Base-by-base conservation (phyloP, 2,888 invertebrate genomes). In the Drosophila borealis region DNA sequence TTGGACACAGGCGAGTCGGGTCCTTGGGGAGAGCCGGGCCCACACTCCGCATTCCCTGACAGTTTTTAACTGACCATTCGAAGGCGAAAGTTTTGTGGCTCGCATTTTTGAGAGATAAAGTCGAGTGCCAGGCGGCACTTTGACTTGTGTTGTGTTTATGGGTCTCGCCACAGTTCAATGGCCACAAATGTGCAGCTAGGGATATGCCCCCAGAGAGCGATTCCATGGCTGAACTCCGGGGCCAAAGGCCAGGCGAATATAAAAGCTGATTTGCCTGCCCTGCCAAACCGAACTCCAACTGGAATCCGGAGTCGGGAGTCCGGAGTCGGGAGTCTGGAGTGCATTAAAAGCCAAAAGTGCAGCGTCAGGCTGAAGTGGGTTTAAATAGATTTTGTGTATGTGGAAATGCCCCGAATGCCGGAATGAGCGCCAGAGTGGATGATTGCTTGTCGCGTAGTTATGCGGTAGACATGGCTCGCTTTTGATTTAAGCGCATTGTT, bases 401-500 rank as follows among this genome's bases (percentile, higher is more conserved):
- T 5, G 29, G 25, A 29, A 50, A 41, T 62, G 59, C 25, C 36
- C 6, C 36, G 21, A 44, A 17, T 33, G 9, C 8, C 8, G 29
- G 9, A 29, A 29, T 29, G 29, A 29, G 29, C 29, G 4, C 19
- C 37, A 4, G 14, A 17, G 33, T 48, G 44, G 36, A 44, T 34
- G 75, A 59, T 66, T 74, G 81, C 61, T 55, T 60, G 76, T 72
- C 74, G 74, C 81, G 66, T 66, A 80, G 78, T 75, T 87, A 83
- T 81, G 84, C 75, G 72, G 80, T 82, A 80, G 85, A 82, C 80
- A 76, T 85, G 80, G 77, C 76, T 75, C 53, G 86, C 84, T 85
- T 85, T 88, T 88, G 85, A 85, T 85, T 85, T 85, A 85, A 85
- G 85, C 78, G 87, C 78, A 78, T 86, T 88, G 85, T 88, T 88